Evolutionary conservation across 2,797 vertebrate genomes (phyloP).

Genomic region (Onychomys arenicola): DNA sequence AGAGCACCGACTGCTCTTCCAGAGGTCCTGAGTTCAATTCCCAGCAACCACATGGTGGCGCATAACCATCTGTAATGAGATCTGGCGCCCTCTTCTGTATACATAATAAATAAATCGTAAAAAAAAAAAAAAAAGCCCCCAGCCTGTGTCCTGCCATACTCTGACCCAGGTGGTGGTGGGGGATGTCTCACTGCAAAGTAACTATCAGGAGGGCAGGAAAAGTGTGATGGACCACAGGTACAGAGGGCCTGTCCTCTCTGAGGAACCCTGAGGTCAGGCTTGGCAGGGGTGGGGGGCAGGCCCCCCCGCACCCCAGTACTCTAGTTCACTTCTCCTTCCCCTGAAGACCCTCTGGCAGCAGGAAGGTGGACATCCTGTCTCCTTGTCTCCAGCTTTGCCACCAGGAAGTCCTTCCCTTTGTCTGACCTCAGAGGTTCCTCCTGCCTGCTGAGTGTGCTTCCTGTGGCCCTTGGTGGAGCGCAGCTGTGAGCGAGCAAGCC

Average conservation of each 20-base stretch:
- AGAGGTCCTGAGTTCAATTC: no score
- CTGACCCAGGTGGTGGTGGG: not conserved
- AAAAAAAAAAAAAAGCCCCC: no score
- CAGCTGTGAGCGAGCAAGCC: not conserved
- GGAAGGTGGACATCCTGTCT: slow-evolving; percentile 71
- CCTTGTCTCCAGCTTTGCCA: not conserved
- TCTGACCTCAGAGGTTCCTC: slow-evolving; percentile 63
- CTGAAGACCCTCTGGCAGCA: not conserved
- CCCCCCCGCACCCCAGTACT: not conserved
- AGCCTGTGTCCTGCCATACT: rapidly evolving
- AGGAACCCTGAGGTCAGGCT: not conserved
- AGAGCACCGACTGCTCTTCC: no score
- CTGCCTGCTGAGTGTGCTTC: not conserved
- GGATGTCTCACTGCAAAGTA: not conserved
- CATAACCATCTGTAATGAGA: no score
- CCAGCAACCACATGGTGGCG: no score
- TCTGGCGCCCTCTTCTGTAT: no score
- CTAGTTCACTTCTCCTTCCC: not conserved
- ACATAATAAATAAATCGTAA: not conserved
- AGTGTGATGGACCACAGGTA: not conserved
- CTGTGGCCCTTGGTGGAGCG: not conserved
- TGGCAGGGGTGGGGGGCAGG: not conserved
- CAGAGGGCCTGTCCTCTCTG: not conserved
- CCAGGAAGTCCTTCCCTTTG: slow-evolving; percentile 72
- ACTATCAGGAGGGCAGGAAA: not conserved